Conservation (phyloP, 2,113 vertebrate species). For the Pogonocichla stellata region DNA sequence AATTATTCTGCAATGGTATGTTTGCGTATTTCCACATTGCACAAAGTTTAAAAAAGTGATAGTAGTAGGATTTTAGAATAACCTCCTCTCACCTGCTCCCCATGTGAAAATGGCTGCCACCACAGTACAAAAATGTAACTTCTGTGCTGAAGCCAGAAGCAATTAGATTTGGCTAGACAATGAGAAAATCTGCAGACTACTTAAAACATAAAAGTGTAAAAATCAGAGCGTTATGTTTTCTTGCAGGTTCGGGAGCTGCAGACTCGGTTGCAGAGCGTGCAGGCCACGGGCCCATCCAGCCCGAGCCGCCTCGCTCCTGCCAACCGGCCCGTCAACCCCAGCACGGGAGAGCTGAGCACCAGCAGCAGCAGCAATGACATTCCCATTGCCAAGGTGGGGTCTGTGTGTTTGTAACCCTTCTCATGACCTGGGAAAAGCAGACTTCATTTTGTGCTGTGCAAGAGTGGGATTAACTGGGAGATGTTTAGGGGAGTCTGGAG, state of each 20-base stretch:
- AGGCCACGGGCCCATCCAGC: conserved; percentile 80
- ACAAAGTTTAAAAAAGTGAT: neutral
- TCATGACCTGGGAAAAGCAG: neutral
- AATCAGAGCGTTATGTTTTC: neutral
- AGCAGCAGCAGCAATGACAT: conserved; percentile 90
- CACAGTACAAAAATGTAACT: neutral
- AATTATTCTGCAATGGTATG: neutral
- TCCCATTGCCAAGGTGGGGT: conserved; percentile 85
- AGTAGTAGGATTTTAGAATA: neutral
- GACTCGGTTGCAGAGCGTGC: conserved; percentile 83
- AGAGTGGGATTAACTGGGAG: neutral
- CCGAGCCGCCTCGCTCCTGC: conserved; percentile 78
- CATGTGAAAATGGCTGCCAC: rapidly evolving
- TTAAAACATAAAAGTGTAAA: neutral
- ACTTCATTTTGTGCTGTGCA: neutral
- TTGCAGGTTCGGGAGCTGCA: conserved; percentile 86
- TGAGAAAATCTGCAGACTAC: neutral
- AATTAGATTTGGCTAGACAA: neutral
- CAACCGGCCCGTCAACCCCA: conserved; percentile 84
- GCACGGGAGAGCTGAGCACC: conserved; percentile 87
- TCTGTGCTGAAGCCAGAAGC: neutral
- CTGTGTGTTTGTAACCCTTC: neutral
- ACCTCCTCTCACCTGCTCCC: neutral
- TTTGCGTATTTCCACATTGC: neutral
- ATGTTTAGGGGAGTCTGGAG: neutral